These are phyloP conservation scores for Phataginus tricuspis DNA, from an alignment of 2,797 vertebrate species.

Conservation along the genomic window DNA sequence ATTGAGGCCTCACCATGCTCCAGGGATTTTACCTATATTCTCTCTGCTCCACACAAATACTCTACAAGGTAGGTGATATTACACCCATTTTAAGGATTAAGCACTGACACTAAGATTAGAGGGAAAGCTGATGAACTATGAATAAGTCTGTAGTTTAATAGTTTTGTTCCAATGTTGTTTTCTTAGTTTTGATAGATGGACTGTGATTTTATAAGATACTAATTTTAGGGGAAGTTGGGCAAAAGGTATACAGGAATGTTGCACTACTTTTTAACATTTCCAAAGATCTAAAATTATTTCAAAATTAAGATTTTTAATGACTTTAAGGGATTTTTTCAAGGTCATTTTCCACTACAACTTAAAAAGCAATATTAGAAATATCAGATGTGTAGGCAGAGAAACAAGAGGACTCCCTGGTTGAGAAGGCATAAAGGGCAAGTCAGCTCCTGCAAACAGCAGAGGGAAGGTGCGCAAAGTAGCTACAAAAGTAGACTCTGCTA, in stretches of 20 bases:
- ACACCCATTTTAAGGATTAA: not conserved
- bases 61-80: not conserved
- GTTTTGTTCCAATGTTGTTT: not conserved
- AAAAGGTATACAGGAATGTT: not conserved
- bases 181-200: not conserved
- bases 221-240: not conserved
- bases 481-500: not conserved
- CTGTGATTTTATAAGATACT: not conserved
- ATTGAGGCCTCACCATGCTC: not conserved
- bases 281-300: not conserved
- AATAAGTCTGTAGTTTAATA: not conserved
- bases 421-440: not conserved
- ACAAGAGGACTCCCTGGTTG: not conserved
- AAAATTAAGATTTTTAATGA: not conserved
- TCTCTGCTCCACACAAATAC: not conserved
- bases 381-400: not conserved
- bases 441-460: not conserved
- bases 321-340: not conserved
- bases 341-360: not conserved
- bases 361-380: not conserved
- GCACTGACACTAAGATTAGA: not conserved
- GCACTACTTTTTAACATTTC: not conserved
- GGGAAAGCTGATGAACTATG: not conserved
- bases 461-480: not conserved
- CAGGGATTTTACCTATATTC: not conserved